phyloP scores from a whole-genome alignment of 1,140 invertebrate genomes.

The Caenorhabditis brenneri region DNA sequence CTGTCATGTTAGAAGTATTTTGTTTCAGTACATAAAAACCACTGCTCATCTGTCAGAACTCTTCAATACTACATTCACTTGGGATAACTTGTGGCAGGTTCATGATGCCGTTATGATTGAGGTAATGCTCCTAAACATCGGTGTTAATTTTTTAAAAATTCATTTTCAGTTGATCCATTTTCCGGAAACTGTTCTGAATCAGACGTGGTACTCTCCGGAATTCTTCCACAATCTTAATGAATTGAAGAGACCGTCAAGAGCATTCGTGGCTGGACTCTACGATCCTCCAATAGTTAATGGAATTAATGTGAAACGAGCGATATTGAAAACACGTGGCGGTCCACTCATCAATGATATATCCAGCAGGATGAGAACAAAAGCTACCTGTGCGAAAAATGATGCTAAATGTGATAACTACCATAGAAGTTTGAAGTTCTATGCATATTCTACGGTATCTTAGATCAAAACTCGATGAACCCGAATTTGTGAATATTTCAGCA shows the following conservation, averaged over 20 bases:
- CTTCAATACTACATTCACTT: slow-evolving; percentile 22
- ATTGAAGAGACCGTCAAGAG: not conserved
- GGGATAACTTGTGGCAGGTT: not conserved
- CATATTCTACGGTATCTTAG: slow-evolving; percentile 15
- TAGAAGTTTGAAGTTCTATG: not conserved
- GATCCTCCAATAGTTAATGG: slow-evolving; percentile 9
- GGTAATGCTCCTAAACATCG: not conserved
- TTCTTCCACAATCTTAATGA: not conserved
- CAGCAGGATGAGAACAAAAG: not conserved
- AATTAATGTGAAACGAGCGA: slow-evolving; percentile 29
- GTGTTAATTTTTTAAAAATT: not conserved
- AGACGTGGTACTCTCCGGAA: not conserved
- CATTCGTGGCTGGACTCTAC: slow-evolving; percentile 13
- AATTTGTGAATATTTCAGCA: not conserved
- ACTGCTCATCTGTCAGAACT: not conserved
- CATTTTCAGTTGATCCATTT: not conserved
- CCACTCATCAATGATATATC: slow-evolving; percentile 5
- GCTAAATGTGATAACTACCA: not conserved
- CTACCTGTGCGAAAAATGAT: not conserved
- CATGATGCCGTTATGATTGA: not conserved
- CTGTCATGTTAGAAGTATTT: too few species aligned
- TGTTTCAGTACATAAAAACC: not conserved
- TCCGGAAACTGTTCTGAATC: not conserved
- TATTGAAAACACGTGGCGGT: not conserved
- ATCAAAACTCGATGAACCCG: too few species aligned